Evolutionary conservation across 2,113 vertebrate species (phyloP).

Genomic region (Solea solea): DNA sequence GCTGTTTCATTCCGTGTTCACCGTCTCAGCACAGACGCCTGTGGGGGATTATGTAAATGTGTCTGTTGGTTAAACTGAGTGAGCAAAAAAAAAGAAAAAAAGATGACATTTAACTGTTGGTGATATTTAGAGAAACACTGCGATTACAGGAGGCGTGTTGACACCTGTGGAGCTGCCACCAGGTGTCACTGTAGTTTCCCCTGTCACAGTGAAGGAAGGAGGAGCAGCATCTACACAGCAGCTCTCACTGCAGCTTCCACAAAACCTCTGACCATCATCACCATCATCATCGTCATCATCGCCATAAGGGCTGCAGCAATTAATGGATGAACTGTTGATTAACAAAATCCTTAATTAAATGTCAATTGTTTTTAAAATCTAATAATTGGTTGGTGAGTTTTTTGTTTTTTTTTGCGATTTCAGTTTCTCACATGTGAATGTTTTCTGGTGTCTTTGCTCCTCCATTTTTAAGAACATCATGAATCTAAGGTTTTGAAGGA

Average conservation of each 20-base stretch:
- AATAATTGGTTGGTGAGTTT: too few relatives aligned
- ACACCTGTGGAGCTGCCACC: slow-evolving; percentile 32
- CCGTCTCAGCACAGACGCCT: not conserved
- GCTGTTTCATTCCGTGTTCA: not conserved
- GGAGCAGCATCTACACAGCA: too few relatives aligned
- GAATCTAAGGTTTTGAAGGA: too few relatives aligned
- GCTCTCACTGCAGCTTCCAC: slow-evolving; percentile 26
- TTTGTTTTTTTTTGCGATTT: too few relatives aligned
- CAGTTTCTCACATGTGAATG: too few relatives aligned
- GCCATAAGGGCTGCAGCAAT: too few relatives aligned
- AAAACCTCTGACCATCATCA: not conserved
- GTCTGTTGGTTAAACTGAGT: not conserved
- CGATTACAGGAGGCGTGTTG: not conserved
- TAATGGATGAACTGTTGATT: too few relatives aligned
- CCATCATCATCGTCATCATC: too few relatives aligned
- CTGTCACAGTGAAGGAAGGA: not conserved
- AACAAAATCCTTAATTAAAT: too few relatives aligned
- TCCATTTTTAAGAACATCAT: too few relatives aligned
- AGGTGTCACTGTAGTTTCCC: slow-evolving; percentile 63
- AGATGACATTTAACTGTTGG: not conserved
- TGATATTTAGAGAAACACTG: slow-evolving; percentile 12
- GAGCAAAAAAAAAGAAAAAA: not conserved
- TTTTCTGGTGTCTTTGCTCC: too few relatives aligned
- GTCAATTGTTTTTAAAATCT: too few relatives aligned
- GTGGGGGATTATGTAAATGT: slow-evolving; percentile 11